Conservation (phyloP, 2,113 vertebrate species). For the Agapornis roseicollis region DNA sequence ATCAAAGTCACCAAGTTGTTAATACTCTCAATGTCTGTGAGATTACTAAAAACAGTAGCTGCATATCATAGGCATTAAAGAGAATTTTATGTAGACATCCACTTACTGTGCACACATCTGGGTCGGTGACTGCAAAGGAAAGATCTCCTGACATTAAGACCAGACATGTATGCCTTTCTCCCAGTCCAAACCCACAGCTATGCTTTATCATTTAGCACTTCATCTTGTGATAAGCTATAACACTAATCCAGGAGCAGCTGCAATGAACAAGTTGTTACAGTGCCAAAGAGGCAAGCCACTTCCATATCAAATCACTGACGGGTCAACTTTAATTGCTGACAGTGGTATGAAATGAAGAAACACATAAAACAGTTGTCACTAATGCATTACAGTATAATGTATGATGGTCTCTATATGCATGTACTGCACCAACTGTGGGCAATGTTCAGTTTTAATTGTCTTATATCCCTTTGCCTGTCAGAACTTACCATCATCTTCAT, state of each 20-base stretch:
- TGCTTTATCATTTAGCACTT: neutral
- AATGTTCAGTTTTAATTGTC: neutral
- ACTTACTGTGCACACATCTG: neutral
- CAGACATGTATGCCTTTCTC: neutral
- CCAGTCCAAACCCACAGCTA: neutral
- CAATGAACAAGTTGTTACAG: neutral
- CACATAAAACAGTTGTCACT: neutral
- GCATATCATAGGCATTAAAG: neutral
- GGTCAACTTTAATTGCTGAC: neutral
- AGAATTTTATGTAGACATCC: neutral
- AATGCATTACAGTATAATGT: neutral
- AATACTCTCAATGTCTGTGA: neutral
- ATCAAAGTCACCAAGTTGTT: neutral
- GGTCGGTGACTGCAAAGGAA: neutral
- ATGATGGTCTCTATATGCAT: neutral
- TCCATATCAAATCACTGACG: neutral
- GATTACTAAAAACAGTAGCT: neutral
- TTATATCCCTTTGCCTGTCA: neutral
- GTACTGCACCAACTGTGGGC: neutral
- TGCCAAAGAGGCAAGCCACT: neutral
- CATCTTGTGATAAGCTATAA: neutral
- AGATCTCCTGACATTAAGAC: neutral
- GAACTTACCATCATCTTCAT: neutral
- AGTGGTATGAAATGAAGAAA: neutral
- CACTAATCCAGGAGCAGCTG: neutral